Percentiles rank a stretch among this genome's conserved stretches.
These are phyloP conservation scores for Drosophila varians DNA, from an alignment of 1,140 invertebrate species.

Conservation along the genomic window DNA sequence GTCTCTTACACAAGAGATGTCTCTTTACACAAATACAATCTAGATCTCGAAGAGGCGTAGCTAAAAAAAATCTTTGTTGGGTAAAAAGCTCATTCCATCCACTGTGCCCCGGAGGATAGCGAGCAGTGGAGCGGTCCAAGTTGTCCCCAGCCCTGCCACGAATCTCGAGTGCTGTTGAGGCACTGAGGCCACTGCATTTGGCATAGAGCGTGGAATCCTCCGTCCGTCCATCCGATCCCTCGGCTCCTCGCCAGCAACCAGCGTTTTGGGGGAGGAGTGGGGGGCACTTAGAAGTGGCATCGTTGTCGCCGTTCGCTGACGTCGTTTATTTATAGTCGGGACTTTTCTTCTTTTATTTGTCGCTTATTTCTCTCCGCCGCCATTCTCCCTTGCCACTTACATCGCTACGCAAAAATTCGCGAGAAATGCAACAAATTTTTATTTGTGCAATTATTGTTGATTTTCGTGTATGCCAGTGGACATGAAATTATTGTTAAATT, in stretches of 20 bases:
- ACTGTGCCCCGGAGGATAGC: slow-evolving; percentile 12
- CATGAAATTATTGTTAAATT: slow-evolving; percentile 66
- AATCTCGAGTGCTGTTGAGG: slow-evolving; percentile 47
- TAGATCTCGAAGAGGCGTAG: no score
- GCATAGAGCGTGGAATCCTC: slow-evolving; percentile 55
- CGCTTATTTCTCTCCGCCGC: slow-evolving; percentile 36
- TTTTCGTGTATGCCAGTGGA: slow-evolving; percentile 28
- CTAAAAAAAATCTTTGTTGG: neutral
- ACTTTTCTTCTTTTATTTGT: slow-evolving; percentile 50
- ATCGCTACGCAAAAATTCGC: slow-evolving; percentile 69
- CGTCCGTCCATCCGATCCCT: slow-evolving; percentile 13
- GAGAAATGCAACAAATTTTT: slow-evolving; percentile 35
- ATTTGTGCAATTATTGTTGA: slow-evolving; percentile 73
- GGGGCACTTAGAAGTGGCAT: slow-evolving; percentile 70
- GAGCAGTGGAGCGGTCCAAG: slow-evolving; percentile 31
- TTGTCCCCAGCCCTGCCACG: slow-evolving; percentile 63
- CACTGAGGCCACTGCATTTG: slow-evolving; percentile 65
- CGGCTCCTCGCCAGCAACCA: neutral
- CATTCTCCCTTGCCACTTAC: slow-evolving; percentile 52
- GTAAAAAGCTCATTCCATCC: neutral
- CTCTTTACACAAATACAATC: no score
- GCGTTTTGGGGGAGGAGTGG: slow-evolving; percentile 12
- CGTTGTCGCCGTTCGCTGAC: slow-evolving; percentile 50
- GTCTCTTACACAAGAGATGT: no score
- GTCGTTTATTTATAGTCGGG: slow-evolving; percentile 70